Evolutionary conservation across 2,113 vertebrate species (phyloP).

Genomic region (Nothoprocta perdicaria): DNA sequence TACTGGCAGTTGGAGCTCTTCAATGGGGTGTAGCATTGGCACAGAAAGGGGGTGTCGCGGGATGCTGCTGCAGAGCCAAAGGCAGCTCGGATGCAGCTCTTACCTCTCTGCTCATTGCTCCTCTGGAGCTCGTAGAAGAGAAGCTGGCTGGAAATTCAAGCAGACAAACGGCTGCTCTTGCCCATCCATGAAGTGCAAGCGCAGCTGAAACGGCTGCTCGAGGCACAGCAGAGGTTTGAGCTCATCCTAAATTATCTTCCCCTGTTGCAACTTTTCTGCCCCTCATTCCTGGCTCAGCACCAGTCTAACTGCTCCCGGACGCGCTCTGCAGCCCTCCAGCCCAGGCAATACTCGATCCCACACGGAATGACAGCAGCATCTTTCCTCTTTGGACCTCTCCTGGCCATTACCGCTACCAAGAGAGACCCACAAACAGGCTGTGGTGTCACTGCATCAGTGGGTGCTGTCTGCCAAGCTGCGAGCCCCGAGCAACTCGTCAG

Average conservation of each 20-base stretch:
- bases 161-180: neutral
- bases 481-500: neutral
- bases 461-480: neutral
- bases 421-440: neutral
- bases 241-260: neutral
- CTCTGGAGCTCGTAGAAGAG: neutral
- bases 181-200: accelerated
- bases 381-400: neutral
- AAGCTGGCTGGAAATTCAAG: neutral
- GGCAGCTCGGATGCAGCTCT: neutral
- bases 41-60: neutral
- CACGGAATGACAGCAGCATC: accelerated
- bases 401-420: neutral
- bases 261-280: neutral
- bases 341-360: accelerated
- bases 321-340: neutral
- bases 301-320: neutral
- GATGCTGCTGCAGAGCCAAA: neutral
- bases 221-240: neutral
- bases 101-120: neutral
- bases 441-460: neutral
- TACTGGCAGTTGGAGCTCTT: neutral
- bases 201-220: neutral
- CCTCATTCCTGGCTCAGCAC: neutral
- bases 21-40: neutral